Percentiles rank a stretch among this genome's conserved stretches.
These are phyloP conservation scores for Danio aesculapii DNA, from an alignment of 2,797 vertebrate genomes.

Conservation along the genomic window DNA sequence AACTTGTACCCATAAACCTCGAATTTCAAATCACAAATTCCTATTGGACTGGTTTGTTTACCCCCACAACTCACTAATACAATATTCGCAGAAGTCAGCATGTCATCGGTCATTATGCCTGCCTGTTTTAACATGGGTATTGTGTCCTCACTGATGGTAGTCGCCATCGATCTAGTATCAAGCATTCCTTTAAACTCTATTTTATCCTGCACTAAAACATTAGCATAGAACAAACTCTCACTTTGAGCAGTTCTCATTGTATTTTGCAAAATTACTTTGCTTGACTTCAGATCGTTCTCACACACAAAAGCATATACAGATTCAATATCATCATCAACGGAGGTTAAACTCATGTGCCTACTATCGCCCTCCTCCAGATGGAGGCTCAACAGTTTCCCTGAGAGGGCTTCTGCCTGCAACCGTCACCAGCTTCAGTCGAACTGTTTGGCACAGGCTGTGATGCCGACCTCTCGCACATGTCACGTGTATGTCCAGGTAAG, in stretches of 20 bases:
- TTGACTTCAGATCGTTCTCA: constrained; percentile 1
- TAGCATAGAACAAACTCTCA: constrained; percentile 46
- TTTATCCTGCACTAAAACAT: constrained; percentile 24
- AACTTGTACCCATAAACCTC: constrained; percentile 24
- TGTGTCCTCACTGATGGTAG: constrained; percentile 26
- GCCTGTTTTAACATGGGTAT: constrained; percentile 14
- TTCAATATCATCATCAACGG: constrained; percentile 15
- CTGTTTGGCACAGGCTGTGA: background rate
- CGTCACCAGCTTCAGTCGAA: background rate
- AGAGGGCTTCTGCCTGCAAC: background rate
- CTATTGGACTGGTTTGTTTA: constrained; percentile 19
- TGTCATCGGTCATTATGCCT: constrained; percentile 9
- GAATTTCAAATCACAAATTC: constrained; percentile 35
- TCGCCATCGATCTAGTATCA: constrained; percentile 54
- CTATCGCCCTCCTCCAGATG: constrained; percentile 27
- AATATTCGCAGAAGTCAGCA: constrained; percentile 32
- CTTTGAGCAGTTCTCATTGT: constrained; percentile 28
- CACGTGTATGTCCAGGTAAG: background rate
- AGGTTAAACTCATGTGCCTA: constrained; percentile 4
- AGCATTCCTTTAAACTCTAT: constrained; percentile 37
- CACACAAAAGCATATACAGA: constrained; percentile 2
- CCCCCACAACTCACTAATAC: constrained; percentile 54
- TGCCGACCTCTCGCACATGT: background rate
- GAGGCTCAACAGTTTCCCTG: constrained; percentile 7
- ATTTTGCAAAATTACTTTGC: constrained; percentile 48